These are phyloP conservation scores for Embidobia sp. DNA, from an alignment of 2,888 invertebrate genomes.

Conservation along the genomic window DNA sequence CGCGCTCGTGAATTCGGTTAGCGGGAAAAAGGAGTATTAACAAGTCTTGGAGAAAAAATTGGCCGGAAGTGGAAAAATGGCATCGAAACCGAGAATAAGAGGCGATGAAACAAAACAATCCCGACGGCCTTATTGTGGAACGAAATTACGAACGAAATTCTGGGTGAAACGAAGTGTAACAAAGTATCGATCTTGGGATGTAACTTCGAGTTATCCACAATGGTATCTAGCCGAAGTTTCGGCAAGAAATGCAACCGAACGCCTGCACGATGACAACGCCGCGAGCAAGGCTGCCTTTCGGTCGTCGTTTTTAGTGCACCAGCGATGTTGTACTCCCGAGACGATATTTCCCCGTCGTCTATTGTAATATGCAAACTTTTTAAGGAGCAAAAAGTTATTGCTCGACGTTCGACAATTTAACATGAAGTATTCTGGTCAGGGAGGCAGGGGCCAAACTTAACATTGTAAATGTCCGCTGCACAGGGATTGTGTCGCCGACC, in stretches of 20 bases:
- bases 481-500: no score
- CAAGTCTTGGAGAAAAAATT: constrained; percentile 45
- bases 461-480: no score
- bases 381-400: constrained; percentile 31
- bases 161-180: constrained; percentile 45
- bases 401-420: constrained; percentile 20
- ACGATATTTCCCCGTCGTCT: constrained; percentile 32
- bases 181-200: constrained; percentile 50
- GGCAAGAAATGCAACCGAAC: constrained; percentile 21
- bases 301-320: constrained; percentile 26
- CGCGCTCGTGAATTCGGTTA: constrained; percentile 49
- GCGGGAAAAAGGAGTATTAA: constrained; percentile 42
- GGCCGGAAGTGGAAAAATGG: constrained; percentile 33
- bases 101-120: constrained; percentile 39
- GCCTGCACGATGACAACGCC: constrained; percentile 53
- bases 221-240: constrained; percentile 41
- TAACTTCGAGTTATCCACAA: constrained; percentile 45
- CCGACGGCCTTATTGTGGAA: constrained; percentile 40
- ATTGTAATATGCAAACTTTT: constrained; percentile 51
- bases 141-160: constrained; percentile 48
- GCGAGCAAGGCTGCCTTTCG: constrained; percentile 45
- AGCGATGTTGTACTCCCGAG: constrained; percentile 19
- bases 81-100: constrained; percentile 39
- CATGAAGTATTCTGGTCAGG: constrained; percentile 8
- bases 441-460: no score